Base-by-base conservation (phyloP, 2,888 invertebrate genomes). In the Zaprionus bogoriensis region DNA sequence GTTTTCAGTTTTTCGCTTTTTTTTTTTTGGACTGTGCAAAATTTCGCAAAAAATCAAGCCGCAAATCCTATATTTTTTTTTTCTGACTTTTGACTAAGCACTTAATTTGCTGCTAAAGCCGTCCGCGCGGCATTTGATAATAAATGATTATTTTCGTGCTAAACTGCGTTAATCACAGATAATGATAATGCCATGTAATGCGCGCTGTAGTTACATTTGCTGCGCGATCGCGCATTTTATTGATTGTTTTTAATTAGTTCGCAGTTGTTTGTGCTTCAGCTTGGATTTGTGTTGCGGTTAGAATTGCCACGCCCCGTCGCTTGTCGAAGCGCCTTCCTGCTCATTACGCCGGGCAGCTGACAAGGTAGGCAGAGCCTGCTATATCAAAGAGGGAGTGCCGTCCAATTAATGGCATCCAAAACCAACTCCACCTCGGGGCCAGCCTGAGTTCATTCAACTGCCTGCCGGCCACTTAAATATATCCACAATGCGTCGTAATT, bases 181-280 rank as follows among this genome's bases (percentile, higher is more conserved):
- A 80, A 80, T 83, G 70, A 73, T 83, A 73, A 69, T 76, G 83
- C 58, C 22, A 52, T 36, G 52, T 58, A 59, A 65, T 60, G 65
- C 45, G 46, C 52, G 14, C 47, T 46, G 48, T 38, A 46, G 23
- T 51, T 41, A 50, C 51, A 46, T 65, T 61, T 38, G 47, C 60
- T 61, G 22, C 22, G 20, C n/a, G 20, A 17, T 50, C 48, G 42
- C 46, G 27, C 61, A 52, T 67, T 47, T 68, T 85, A 80, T 86
- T 80, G 83, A 80, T 80, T 86, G 86, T 86, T 80, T 83, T 83
- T 80, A 80, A 80, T 80, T 80, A 79, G 86, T 79, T 41, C 55
- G 50, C 44, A 51, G 41, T 50, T 61, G 66, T 69, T 36, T 36
- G 12, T n/a, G 30, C 4, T 30, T 30, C 12, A 30, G 6, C n/a